Conservation (phyloP, 2,888 invertebrate species). For the Euproctis similis region DNA sequence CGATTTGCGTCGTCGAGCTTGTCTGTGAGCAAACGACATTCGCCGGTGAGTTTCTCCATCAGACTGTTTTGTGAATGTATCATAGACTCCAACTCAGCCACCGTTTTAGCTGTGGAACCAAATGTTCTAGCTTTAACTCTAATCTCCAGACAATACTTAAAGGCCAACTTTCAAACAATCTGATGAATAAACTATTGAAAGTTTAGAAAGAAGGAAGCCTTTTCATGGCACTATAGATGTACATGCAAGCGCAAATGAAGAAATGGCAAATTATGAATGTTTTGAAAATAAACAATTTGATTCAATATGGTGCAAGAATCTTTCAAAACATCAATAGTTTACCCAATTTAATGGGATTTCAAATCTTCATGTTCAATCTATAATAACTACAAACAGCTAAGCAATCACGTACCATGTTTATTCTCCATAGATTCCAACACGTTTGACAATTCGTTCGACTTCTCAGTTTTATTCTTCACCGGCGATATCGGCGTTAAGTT, state of each 20-base stretch:
- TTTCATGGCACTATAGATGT: conserved; percentile 51
- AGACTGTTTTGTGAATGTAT: conserved; percentile 93
- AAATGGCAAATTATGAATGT: conserved; percentile 75
- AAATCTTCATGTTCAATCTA: conserved; percentile 8
- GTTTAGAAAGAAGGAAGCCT: conserved; percentile 54
- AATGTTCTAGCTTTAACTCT: conserved; percentile 49
- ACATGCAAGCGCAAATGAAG: conserved; percentile 68
- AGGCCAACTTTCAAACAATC: conserved; percentile 54
- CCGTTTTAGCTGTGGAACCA: conserved; percentile 86
- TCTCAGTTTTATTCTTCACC: conserved; percentile 79
- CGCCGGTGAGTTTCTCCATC: conserved; percentile 92
- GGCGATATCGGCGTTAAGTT: conserved; percentile 76
- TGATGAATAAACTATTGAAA: conserved; percentile 83
- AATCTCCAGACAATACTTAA: conserved; percentile 20
- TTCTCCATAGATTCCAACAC: conserved; percentile 87
- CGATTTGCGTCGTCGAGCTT: conserved; percentile 92
- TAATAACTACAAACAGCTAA: conserved; percentile 5
- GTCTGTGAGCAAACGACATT: conserved; percentile 91
- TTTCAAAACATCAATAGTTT: conserved; percentile 76
- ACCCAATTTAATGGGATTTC: conserved; percentile 51
- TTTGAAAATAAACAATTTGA: conserved; percentile 42
- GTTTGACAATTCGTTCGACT: conserved; percentile 82
- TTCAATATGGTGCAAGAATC: conserved; percentile 24
- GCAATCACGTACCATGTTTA: conserved; percentile 83
- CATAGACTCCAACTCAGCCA: conserved; percentile 92